A percentile compares a stretch with the other conserved stretches of the same genome.
Conservation (phyloP, 2,113 vertebrate genomes). For the Climacteris rufus region DNA sequence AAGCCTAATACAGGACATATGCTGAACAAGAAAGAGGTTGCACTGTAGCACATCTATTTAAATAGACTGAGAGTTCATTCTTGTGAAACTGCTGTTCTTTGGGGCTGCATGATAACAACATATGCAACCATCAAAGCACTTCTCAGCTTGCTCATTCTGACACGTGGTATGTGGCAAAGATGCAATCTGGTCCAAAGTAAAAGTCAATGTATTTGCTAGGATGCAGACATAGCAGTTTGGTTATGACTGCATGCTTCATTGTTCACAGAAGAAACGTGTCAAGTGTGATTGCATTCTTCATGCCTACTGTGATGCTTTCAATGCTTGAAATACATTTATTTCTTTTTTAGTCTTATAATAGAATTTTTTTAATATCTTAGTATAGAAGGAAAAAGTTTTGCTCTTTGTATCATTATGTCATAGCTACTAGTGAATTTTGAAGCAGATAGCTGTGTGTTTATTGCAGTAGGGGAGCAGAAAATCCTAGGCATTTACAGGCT, state of each 20-base stretch:
- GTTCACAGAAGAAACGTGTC: neutral
- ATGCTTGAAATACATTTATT: neutral
- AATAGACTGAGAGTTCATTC: neutral
- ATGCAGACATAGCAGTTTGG: constrained; percentile 11
- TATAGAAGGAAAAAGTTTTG: neutral
- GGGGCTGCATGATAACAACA: neutral
- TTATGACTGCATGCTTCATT: constrained; percentile 33
- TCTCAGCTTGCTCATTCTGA: constrained; percentile 46
- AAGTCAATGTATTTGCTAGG: neutral
- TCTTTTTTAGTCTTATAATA: neutral
- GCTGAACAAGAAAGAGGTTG: neutral
- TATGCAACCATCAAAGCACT: constrained; percentile 33
- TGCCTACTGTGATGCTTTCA: neutral
- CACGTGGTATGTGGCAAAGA: constrained; percentile 19
- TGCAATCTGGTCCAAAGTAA: constrained; percentile 36
- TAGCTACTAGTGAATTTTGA: neutral
- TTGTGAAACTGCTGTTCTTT: neutral
- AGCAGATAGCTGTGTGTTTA: neutral
- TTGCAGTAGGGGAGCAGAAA: neutral
- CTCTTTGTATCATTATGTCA: neutral
- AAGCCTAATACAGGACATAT: neutral
- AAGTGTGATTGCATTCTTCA: constrained; percentile 5
- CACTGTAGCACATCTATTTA: neutral
- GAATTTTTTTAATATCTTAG: neutral
- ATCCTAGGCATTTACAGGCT: neutral